Percentiles rank a stretch among this genome's conserved stretches.
These are phyloP conservation scores for Oedothorax gibbosus DNA, from an alignment of 1,140 invertebrate species.

Conservation along the genomic window DNA sequence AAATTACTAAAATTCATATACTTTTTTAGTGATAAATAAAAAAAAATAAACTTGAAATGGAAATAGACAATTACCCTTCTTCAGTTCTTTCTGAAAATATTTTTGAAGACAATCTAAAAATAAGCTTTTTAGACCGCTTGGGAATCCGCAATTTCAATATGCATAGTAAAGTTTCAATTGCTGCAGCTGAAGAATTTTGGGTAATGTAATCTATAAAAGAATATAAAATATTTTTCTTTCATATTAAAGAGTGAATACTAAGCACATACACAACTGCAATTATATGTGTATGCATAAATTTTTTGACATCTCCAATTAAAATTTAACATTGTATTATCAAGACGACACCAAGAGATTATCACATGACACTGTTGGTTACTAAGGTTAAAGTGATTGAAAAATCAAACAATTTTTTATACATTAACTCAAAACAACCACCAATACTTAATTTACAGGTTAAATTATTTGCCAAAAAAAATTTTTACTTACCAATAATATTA, in stretches of 20 bases:
- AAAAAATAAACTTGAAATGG: background rate
- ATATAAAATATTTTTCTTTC: background rate
- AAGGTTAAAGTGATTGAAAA: background rate
- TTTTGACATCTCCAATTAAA: too few relatives aligned
- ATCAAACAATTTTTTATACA: background rate
- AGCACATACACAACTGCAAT: background rate
- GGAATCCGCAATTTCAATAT: slow-evolving; percentile 35
- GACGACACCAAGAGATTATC: too few relatives aligned
- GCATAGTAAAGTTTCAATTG: slow-evolving; percentile 33
- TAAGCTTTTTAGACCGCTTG: slow-evolving; percentile 26
- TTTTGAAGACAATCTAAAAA: background rate
- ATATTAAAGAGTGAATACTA: background rate
- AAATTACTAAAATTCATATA: too few relatives aligned
- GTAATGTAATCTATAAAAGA: slow-evolving; percentile 35
- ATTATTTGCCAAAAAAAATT: background rate
- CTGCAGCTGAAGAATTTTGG: background rate
- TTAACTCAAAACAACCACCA: background rate
- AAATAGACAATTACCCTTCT: slow-evolving; percentile 19
- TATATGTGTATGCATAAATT: too few relatives aligned
- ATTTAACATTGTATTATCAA: too few relatives aligned
- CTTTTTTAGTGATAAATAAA: too few relatives aligned
- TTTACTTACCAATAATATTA: slow-evolving; percentile 1
- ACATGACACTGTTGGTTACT: too few relatives aligned
- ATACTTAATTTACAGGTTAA: background rate
- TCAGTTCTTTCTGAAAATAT: slow-evolving; percentile 32